Evolutionary conservation across 1,140 invertebrate species (phyloP), one percentile per base, ranked within the genome.

Genomic region (Mercenaria mercenaria): DNA sequence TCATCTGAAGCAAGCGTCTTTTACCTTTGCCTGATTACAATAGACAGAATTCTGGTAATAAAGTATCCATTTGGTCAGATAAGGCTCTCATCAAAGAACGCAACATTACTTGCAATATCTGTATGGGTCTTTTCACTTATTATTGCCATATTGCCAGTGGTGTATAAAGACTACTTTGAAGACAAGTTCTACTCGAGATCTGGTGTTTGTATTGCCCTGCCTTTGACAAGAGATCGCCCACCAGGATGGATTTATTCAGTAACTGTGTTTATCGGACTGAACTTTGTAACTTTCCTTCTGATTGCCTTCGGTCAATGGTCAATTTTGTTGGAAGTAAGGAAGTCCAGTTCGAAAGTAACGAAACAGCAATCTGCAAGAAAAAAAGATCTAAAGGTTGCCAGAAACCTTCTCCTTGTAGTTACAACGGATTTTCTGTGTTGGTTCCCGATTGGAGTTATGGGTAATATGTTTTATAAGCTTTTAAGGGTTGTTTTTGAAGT

Each of bases 1-100:
- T 93, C 92, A 41, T 91, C 47, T 26, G 92, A 94, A 79, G 89
- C 92, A 13, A 90, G 84, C 18, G 80, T 93, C 37, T 59, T 92
- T 29, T 91, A 86, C n/a, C 76, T 94, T 15, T 83, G 82, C 10
- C 80, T 93, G 0, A 92, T 94, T 15, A 91, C 94, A 13, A 13
- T 93, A 13, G 94, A 94, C 47, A 74, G 94, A 18, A 79, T 92
- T n/a, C 56, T 94, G 4, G 90, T 84, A 11, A 89, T 94, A 39
- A 80, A 92, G 20, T 94, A 92, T 61, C 94, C 94, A 0, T 91
- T 94, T 52, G 72, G 83, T 50, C 77, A 90, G 2, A 18, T 83
- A 10, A 86, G 61, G 29, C 56, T 86, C 0, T 77, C 50, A 26
- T 1, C 41, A n/a, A 47, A 84, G 41, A 47, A n/a, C 41, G 41